A percentile compares a stretch with the other conserved stretches of the same genome.
Conservation (phyloP, 2,888 invertebrate species). For the Xestia rhomboidea region DNA sequence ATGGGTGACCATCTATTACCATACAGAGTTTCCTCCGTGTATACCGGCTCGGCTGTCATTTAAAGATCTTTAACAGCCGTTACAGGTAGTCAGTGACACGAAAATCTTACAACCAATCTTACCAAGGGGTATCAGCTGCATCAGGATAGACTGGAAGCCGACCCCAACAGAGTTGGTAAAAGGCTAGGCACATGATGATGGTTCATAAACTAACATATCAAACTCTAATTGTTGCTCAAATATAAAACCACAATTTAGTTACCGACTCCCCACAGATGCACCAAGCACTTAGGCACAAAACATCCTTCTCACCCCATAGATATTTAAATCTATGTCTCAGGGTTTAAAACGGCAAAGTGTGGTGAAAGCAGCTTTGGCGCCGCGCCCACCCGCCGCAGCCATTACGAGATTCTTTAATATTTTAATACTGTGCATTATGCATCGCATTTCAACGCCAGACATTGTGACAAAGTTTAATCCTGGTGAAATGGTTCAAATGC, state of each 20-base stretch:
- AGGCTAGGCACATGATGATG: background rate
- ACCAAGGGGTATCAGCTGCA: background rate
- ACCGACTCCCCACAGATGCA: constrained; percentile 31
- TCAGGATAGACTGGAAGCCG: background rate
- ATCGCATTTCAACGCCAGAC: constrained; percentile 78
- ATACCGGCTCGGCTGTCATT: background rate
- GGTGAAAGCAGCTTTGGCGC: constrained; percentile 77
- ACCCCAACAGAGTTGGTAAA: background rate
- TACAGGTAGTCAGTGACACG: background rate
- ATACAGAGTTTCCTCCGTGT: background rate
- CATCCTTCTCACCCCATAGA: constrained; percentile 35
- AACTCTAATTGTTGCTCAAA: too few relatives aligned
- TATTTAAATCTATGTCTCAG: constrained; percentile 68
- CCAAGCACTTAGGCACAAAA: constrained; percentile 45
- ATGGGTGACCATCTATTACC: background rate
- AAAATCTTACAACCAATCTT: background rate
- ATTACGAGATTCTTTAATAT: constrained; percentile 84
- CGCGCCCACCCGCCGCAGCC: constrained; percentile 75
- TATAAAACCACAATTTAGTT: background rate
- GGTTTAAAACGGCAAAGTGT: constrained; percentile 76
- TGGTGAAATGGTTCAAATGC: constrained; percentile 68
- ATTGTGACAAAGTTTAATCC: constrained; percentile 79
- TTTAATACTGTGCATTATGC: constrained; percentile 85
- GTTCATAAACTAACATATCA: background rate
- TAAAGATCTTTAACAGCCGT: background rate